A percentile compares a stretch with the other conserved stretches of the same genome.
These are phyloP conservation scores for Athrips mouffetella DNA, from an alignment of 2,888 invertebrate genomes.

Conservation along the genomic window DNA sequence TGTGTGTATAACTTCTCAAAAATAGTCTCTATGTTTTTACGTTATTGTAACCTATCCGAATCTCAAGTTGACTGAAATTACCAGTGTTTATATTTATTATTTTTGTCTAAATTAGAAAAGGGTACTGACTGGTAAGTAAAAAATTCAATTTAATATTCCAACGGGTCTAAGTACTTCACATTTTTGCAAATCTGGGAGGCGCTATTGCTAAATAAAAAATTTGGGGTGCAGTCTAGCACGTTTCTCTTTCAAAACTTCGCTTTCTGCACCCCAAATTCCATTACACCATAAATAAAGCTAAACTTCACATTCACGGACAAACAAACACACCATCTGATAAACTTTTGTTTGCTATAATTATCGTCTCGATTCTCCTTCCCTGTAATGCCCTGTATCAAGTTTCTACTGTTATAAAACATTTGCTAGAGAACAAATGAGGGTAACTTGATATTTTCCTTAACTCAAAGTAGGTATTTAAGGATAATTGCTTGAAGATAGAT, in stretches of 20 bases:
- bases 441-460: conserved; percentile 56
- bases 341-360: conserved; percentile 63
- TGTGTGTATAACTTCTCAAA: too few relatives aligned
- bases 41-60: too few relatives aligned
- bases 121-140: too few relatives aligned
- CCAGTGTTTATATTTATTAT: too few relatives aligned
- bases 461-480: conserved; percentile 29
- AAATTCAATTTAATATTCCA: too few relatives aligned
- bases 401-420: conserved; percentile 54
- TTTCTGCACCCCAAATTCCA: conserved; percentile 22
- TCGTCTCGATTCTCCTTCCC: conserved; percentile 40
- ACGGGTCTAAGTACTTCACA: too few relatives aligned
- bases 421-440: conserved; percentile 40
- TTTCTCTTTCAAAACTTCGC: conserved; percentile 13
- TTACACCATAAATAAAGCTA: conserved; percentile 27
- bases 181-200: too few relatives aligned
- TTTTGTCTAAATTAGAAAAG: too few relatives aligned
- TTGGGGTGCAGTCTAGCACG: too few relatives aligned
- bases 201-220: too few relatives aligned
- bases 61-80: too few relatives aligned
- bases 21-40: too few relatives aligned
- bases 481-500: conserved; percentile 27
- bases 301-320: conserved; percentile 19
- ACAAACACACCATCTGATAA: conserved; percentile 46
- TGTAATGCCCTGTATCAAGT: conserved; percentile 38